Conservation (phyloP, 2,113 vertebrate species). For the Cinclus mexicanus region DNA sequence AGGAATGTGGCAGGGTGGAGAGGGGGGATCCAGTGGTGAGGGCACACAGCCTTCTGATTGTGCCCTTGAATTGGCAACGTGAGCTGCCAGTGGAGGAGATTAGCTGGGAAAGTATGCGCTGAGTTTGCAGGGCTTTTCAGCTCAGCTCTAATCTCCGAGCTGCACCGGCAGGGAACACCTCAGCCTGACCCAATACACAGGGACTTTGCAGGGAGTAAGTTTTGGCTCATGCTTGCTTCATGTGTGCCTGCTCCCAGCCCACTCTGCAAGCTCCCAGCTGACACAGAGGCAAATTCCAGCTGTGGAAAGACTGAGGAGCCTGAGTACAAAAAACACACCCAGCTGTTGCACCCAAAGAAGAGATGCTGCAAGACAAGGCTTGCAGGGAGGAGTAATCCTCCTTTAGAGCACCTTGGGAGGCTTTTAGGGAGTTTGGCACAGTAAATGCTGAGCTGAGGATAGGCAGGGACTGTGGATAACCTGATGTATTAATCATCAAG, state of each 20-base stretch:
- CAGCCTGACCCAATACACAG: background rate
- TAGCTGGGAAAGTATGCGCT: slow-evolving; percentile 54
- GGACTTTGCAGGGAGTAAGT: background rate
- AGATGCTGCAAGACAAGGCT: slow-evolving; percentile 50
- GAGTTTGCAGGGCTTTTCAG: slow-evolving; percentile 46
- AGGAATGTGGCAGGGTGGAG: slow-evolving; percentile 14
- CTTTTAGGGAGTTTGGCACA: background rate
- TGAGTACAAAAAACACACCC: background rate
- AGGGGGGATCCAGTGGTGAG: background rate
- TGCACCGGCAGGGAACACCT: slow-evolving; percentile 12
- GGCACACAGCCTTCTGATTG: background rate
- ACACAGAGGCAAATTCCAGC: background rate
- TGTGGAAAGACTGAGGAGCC: background rate
- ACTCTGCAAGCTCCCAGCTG: background rate
- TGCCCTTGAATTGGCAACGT: background rate
- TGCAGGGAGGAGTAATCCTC: slow-evolving; percentile 1
- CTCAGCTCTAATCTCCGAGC: slow-evolving; percentile 15
- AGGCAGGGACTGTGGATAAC: background rate
- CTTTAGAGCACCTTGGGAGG: slow-evolving; percentile 8
- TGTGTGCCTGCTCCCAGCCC: background rate
- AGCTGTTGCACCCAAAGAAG: background rate
- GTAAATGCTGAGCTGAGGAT: background rate
- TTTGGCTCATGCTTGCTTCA: background rate
- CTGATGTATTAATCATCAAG: background rate
- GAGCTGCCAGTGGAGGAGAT: slow-evolving; percentile 46